These are phyloP conservation scores for Chymomyza fuscimana DNA, from an alignment of 2,888 invertebrate species.

Conservation along the genomic window DNA sequence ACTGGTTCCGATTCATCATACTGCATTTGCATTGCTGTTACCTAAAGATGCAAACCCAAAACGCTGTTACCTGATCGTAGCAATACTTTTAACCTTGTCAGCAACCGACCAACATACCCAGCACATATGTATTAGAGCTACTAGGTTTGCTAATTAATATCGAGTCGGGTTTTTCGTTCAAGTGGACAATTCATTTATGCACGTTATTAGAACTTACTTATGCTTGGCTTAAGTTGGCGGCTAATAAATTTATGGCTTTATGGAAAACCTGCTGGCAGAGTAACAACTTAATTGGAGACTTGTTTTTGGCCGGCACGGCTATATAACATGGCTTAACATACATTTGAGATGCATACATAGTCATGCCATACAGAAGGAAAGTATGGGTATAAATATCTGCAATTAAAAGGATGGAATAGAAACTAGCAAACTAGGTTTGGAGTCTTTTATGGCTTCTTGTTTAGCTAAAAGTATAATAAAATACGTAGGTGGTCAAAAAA, in stretches of 20 bases:
- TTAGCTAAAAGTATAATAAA: too few species aligned
- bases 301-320: neutral
- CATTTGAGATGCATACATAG: neutral
- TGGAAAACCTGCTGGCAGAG: conserved; percentile 58
- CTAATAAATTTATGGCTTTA: conserved; percentile 60
- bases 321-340: neutral
- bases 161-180: neutral
- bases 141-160: neutral
- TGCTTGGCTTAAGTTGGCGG: conserved; percentile 27
- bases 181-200: conserved; percentile 26
- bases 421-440: too few species aligned
- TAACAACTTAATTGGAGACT: conserved; percentile 18
- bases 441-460: too few species aligned
- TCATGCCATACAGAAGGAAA: neutral
- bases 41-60: conserved; percentile 12
- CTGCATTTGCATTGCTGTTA: conserved; percentile 53
- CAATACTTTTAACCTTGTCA: conserved; percentile 38
- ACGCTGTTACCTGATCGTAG: conserved; percentile 46
- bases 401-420: neutral
- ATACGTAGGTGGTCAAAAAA: too few species aligned
- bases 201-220: conserved; percentile 39
- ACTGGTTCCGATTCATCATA: conserved; percentile 62
- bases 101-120: neutral
- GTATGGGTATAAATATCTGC: neutral
- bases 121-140: neutral